Evolutionary conservation across 2,888 invertebrate species (phyloP).

Genomic region (Nymphalis polychloros): DNA sequence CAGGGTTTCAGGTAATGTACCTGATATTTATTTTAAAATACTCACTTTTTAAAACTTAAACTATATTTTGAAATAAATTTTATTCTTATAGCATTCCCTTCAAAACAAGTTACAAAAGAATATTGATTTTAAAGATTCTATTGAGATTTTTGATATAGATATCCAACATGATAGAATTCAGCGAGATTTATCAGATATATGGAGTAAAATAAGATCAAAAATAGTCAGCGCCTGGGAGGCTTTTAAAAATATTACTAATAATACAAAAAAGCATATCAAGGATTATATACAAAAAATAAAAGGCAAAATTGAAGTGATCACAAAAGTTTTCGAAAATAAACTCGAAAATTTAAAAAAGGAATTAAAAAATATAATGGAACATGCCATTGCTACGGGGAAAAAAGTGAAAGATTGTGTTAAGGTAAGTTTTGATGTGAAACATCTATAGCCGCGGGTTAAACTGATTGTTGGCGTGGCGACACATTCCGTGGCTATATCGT

Average conservation of each 20-base stretch:
- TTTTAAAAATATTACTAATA: constrained; percentile 48
- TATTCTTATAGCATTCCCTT: constrained; percentile 9
- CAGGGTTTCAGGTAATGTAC: constrained; percentile 15
- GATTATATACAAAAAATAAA: constrained; percentile 47
- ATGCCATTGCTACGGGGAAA: constrained; percentile 44
- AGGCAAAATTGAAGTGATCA: constrained; percentile 44
- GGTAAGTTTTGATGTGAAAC: constrained; percentile 46
- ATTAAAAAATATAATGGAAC: constrained; percentile 43
- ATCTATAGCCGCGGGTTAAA: too few relatives aligned
- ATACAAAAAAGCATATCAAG: constrained; percentile 47
- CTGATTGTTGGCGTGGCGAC: too few relatives aligned
- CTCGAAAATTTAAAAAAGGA: constrained; percentile 45
- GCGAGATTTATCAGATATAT: constrained; percentile 32
- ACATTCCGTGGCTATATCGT: too few relatives aligned
- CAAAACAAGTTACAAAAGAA: constrained; percentile 6
- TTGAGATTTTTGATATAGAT: not conserved
- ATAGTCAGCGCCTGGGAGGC: constrained; percentile 49
- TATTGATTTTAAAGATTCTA: not conserved
- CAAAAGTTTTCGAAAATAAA: constrained; percentile 42
- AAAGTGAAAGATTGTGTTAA: constrained; percentile 50
- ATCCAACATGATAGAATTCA: not conserved
- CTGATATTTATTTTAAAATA: not conserved
- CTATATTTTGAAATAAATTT: not conserved
- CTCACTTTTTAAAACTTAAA: not conserved
- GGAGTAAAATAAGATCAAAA: constrained; percentile 50